phyloP scores from a whole-genome alignment of 2,113 vertebrate genomes.

The Ochotona princeps region DNA sequence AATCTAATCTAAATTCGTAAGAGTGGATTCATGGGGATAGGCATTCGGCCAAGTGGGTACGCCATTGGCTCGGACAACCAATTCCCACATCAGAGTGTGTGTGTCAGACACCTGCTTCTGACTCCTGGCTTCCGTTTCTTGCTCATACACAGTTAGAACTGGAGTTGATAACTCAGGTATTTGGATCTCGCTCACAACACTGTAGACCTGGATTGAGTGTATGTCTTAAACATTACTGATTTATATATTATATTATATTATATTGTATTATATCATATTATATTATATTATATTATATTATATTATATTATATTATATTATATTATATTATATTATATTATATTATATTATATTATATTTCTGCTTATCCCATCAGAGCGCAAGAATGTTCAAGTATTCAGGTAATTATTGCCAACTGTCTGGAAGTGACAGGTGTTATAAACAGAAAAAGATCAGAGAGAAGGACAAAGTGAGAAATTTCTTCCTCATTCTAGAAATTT shows the following conservation, averaged over 20 bases:
- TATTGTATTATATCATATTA: no score
- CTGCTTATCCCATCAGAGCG: neutral
- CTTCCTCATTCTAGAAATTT: slow-evolving; percentile 10
- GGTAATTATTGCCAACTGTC: neutral
- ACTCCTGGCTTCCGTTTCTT: no score
- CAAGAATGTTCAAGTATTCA: neutral
- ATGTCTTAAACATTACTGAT: neutral
- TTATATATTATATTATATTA: neutral
- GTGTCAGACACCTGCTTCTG: no score
- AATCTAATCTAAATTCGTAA: neutral
- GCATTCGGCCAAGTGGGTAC: no score
- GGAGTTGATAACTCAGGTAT: no score
- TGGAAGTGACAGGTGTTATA: neutral
- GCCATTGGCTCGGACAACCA: no score
- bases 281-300: no score
- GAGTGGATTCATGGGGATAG: neutral
- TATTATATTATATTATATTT: neutral
- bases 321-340: no score
- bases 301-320: no score
- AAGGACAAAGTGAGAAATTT: neutral
- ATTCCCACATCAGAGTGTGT: no score
- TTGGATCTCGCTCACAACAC: no score
- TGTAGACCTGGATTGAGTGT: neutral
- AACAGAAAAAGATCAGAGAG: neutral
- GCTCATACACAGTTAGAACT: no score